Conservation (phyloP, 2,888 invertebrate genomes). For the Crematogaster levior region DNA sequence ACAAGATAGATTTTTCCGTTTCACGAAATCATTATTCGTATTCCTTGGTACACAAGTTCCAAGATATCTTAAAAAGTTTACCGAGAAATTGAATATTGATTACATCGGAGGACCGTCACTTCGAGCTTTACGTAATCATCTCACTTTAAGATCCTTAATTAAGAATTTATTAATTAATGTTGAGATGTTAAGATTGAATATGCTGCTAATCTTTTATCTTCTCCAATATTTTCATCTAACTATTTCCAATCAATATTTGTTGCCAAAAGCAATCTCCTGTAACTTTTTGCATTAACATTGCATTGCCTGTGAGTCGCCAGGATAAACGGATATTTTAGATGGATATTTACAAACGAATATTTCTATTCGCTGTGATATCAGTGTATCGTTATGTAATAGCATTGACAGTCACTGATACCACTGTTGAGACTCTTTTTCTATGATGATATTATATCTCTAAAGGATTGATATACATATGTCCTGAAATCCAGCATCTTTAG, state of each 20-base stretch:
- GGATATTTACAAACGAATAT: not conserved
- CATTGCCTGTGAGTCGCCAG: not conserved
- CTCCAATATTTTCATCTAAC: not conserved
- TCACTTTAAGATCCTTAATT: no score
- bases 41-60: not conserved
- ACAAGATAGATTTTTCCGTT: not conserved
- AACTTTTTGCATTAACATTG: not conserved
- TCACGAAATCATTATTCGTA: not conserved
- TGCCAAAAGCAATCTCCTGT: not conserved
- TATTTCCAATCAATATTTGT: not conserved
- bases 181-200: no score
- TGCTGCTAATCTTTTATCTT: not conserved
- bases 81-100: not conserved
- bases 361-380: not conserved
- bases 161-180: no score
- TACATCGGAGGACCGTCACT: no score
- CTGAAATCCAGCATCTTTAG: not conserved
- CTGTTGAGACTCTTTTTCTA: not conserved
- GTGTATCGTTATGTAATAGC: not conserved
- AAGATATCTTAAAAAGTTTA: not conserved
- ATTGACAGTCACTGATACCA: not conserved
- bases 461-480: not conserved
- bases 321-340: not conserved
- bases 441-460: not conserved
- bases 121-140: no score